Evolutionary conservation across 2,113 vertebrate genomes (phyloP), one percentile per base, ranked within the genome.

Genomic region (Morphnarchus princeps): DNA sequence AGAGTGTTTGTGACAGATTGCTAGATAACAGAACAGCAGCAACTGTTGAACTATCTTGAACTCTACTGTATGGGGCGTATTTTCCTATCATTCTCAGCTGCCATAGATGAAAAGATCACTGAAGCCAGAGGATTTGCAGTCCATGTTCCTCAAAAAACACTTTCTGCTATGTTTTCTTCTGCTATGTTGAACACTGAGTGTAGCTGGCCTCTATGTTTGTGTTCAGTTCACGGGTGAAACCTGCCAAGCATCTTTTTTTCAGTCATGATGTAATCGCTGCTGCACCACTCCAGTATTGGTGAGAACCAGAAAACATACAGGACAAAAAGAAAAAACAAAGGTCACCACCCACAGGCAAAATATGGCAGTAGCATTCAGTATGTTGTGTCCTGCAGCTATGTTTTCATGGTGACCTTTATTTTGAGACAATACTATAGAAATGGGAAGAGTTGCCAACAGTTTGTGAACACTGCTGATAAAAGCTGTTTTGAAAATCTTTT

Each of bases 401-500:
- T 93, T 82, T 63, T 69, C 25, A 22, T 10, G 11, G 16, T 89
- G 77, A 95, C 80, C 57, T 82, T 79, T 69, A 55, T 82, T 94
- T 70, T 82, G 73, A 87, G 87, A 93, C n/a, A 67, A 20, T 91
- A 9, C 14, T 22, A 3, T 59, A 38, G 70, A 76, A 84, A 71
- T 79, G 5, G 78, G 13, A 89, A 57, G 42, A 76, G 43, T 38
- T 89, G 83, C 85, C 57, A 61, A 3, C 29, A 1, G 4, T 67
- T 91, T 47, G 57, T 87, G 91, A 89, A 28, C 43, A 47, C 83
- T 87, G 69, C 87, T 95, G 83, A 82, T 82, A 87, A 92, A 90
- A 95, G 58, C 93, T 95, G 86, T 77, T 77, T 25, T 16, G 82
- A 70, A 86, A 92, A 77, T 84, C 63, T 74, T 20, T 95, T 96